Evolutionary conservation across 2,888 invertebrate species (phyloP).

Genomic region (Gari tellinella): DNA sequence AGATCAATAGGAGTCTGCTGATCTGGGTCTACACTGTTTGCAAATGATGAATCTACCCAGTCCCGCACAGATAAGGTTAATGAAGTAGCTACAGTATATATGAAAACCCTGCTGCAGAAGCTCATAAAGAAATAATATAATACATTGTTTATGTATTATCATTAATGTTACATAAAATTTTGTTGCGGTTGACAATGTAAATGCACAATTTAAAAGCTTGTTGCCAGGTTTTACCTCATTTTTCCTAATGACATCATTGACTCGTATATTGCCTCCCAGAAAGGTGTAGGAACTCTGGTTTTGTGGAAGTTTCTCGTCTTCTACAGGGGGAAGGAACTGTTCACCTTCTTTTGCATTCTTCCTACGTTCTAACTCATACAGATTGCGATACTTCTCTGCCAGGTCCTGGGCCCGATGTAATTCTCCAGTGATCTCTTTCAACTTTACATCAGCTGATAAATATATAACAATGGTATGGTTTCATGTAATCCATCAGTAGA

Average conservation of each 20-base stretch:
- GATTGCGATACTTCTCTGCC: conserved; percentile 71
- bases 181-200: no score
- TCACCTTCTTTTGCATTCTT: conserved; percentile 54
- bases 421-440: conserved; percentile 71
- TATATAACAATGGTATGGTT: not conserved
- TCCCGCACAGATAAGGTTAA: no score
- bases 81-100: no score
- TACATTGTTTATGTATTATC: no score
- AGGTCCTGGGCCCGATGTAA: conserved; percentile 69
- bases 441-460: conserved; percentile 66
- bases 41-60: no score
- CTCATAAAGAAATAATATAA: no score
- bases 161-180: no score
- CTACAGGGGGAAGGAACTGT: conserved; percentile 48
- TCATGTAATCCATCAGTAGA: no score
- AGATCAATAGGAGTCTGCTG: no score
- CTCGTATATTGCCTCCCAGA: conserved; percentile 62
- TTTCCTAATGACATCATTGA: conserved; percentile 76
- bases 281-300: conserved; percentile 61
- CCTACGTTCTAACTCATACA: conserved; percentile 69
- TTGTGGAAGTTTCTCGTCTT: conserved; percentile 44
- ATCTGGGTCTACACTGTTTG: no score
- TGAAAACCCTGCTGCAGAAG: no score
- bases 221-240: conserved; percentile 79
- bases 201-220: no score